Evolutionary conservation across 2,888 invertebrate species (phyloP).

Genomic region (Brachylomia viminalis): DNA sequence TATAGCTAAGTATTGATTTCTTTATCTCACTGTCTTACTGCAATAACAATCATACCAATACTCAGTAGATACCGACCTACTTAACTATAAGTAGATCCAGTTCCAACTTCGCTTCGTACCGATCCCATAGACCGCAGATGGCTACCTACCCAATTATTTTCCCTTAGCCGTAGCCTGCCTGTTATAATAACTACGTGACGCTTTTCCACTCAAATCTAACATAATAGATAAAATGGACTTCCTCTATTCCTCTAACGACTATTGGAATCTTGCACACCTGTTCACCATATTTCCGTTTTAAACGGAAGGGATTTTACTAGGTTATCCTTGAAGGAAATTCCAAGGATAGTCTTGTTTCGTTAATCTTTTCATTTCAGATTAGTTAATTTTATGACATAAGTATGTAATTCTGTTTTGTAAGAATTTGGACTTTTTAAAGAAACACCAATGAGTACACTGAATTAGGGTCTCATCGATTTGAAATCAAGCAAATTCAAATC

Average conservation of each 20-base stretch:
- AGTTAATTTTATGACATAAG: too few species aligned
- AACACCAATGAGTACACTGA: neutral
- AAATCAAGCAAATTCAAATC: neutral
- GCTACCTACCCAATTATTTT: slow-evolving; percentile 35
- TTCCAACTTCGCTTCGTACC: neutral
- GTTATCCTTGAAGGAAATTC: neutral
- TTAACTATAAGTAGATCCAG: neutral
- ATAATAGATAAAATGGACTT: slow-evolving; percentile 26
- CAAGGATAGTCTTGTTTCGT: too few species aligned
- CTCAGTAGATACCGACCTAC: neutral
- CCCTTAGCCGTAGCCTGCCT: neutral
- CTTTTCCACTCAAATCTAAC: slow-evolving; percentile 19
- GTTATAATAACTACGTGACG: slow-evolving; percentile 34
- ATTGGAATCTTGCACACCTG: slow-evolving; percentile 49
- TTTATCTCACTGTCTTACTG: neutral
- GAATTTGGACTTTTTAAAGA: too few species aligned
- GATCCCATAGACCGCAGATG: slow-evolving; percentile 15
- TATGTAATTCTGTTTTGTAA: too few species aligned
- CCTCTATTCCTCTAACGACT: slow-evolving; percentile 24
- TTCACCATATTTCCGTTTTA: neutral
- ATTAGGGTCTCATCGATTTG: neutral
- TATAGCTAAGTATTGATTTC: too few species aligned
- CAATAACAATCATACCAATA: slow-evolving; percentile 7
- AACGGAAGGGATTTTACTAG: neutral
- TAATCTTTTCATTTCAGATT: too few species aligned